Conservation (phyloP, 2,888 invertebrate genomes). For the Lumbricus terrestris region DNA sequence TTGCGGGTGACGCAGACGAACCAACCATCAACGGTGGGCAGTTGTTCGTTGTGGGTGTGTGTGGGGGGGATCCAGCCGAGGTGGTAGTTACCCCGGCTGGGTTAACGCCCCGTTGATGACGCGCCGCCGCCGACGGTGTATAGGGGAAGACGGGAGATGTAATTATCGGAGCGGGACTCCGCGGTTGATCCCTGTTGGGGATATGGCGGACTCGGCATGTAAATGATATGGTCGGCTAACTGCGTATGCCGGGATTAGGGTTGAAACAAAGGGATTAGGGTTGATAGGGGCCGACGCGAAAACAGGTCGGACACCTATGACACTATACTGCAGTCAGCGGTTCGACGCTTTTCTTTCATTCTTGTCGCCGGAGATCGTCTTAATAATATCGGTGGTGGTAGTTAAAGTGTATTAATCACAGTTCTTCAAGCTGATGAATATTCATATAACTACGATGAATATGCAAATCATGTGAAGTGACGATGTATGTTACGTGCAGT, state of each 20-base stretch:
- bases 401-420: not conserved
- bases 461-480: no score
- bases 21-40: no score
- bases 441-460: no score
- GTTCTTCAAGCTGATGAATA: not conserved
- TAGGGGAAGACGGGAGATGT: not conserved
- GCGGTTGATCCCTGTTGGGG: not conserved
- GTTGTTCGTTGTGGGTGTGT: not conserved
- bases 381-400: no score
- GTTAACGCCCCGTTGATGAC: not conserved
- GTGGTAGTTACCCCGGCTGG: not conserved
- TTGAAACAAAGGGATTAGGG: constrained; percentile 4
- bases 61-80: not conserved
- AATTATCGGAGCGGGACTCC: not conserved
- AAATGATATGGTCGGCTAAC: not conserved
- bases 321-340: not conserved
- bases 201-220: not conserved
- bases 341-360: not conserved
- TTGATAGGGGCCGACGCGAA: not conserved
- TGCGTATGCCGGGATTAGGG: constrained; percentile 8
- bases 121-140: no score
- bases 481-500: not conserved
- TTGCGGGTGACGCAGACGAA: not conserved
- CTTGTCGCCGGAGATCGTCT: not conserved
- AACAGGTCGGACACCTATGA: not conserved